phyloP scores from a whole-genome alignment of 2,888 invertebrate species.

The Macaria liturata region DNA sequence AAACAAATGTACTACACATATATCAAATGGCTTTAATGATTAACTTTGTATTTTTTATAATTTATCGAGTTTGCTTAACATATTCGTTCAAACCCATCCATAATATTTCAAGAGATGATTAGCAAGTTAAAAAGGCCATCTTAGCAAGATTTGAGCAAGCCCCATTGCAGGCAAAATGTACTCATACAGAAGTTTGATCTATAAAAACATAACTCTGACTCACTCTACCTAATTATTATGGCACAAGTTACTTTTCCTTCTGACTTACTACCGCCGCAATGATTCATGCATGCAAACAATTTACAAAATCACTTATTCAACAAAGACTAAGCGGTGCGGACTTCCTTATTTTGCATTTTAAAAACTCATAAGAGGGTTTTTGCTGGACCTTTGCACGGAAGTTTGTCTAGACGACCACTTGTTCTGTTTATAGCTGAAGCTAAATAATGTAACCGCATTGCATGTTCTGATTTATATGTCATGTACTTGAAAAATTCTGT shows the following conservation, averaged over 20 bases:
- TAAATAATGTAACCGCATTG: background rate
- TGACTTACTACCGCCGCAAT: constrained; percentile 27
- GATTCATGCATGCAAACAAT: constrained; percentile 35
- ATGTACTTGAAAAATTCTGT: too few species aligned
- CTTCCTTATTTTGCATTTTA: constrained; percentile 50
- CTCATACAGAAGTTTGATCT: too few species aligned
- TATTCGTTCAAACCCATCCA: too few species aligned
- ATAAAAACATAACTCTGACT: too few species aligned
- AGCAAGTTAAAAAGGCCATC: too few species aligned
- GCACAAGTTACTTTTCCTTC: constrained; percentile 14
- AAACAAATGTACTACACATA: too few species aligned
- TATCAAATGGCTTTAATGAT: too few species aligned
- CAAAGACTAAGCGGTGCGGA: constrained; percentile 37
- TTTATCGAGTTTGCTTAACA: too few species aligned
- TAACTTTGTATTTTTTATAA: too few species aligned
- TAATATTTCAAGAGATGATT: too few species aligned
- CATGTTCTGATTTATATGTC: constrained; percentile 3
- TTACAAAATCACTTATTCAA: constrained; percentile 37
- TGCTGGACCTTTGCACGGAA: constrained; percentile 18
- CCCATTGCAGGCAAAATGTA: background rate
- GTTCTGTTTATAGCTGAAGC: background rate
- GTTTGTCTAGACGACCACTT: constrained; percentile 21
- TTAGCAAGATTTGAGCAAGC: background rate
- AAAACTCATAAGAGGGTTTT: constrained; percentile 42
- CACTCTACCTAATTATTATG: constrained; percentile 7